phyloP scores from a whole-genome alignment of 2,888 invertebrate species.

The Leucophora obtusa region DNA sequence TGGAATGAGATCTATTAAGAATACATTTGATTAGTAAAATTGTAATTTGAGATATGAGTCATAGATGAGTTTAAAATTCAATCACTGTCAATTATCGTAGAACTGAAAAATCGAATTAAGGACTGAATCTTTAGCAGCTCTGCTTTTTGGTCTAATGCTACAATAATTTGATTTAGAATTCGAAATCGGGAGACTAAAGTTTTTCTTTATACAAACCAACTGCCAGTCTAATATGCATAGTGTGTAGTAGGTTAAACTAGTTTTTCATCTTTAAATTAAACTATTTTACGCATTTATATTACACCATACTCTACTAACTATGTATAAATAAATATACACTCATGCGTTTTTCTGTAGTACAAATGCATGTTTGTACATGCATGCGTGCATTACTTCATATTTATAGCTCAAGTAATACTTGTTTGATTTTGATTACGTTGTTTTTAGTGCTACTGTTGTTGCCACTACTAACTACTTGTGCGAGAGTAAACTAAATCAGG shows the following conservation, averaged over 20 bases:
- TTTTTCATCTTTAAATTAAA: constrained; percentile 48
- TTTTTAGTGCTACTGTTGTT: constrained; percentile 48
- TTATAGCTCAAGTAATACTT: constrained; percentile 51
- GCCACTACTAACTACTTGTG: constrained; percentile 9
- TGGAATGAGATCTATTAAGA: too few species aligned
- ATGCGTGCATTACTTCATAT: constrained; percentile 55
- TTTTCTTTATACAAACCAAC: too few species aligned
- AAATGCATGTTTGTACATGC: neutral
- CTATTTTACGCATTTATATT: constrained; percentile 54
- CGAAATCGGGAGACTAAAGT: too few species aligned
- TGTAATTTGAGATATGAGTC: too few species aligned
- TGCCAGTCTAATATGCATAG: neutral
- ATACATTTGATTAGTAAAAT: too few species aligned
- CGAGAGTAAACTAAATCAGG: neutral
- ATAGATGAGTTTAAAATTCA: too few species aligned
- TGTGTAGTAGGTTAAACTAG: constrained; percentile 36
- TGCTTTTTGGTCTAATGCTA: too few species aligned
- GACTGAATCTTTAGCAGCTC: too few species aligned
- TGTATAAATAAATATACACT: neutral
- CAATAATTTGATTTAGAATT: too few species aligned
- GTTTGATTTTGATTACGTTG: constrained; percentile 43
- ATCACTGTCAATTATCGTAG: too few species aligned
- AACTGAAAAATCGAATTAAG: too few species aligned
- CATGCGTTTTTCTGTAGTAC: neutral
- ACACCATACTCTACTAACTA: constrained; percentile 23